Evolutionary conservation across 2,888 invertebrate genomes (phyloP).

Genomic region (Brassicogethes aeneus): DNA sequence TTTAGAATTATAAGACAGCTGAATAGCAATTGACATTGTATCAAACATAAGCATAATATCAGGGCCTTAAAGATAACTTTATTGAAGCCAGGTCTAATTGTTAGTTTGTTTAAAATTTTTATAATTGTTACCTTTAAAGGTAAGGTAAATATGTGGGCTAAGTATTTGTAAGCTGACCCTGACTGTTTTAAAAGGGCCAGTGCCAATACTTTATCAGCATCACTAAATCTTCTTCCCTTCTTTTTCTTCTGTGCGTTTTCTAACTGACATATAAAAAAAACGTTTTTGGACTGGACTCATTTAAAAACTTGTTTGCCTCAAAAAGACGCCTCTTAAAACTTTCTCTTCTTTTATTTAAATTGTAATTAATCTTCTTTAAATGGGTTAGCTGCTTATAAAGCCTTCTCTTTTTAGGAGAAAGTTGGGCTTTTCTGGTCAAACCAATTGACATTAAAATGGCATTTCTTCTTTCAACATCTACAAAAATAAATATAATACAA

Average conservation of each 20-base stretch:
- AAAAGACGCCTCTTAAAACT: too few relatives aligned
- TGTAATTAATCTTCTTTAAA: too few relatives aligned
- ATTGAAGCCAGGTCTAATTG: conserved; percentile 1
- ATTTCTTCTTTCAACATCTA: too few relatives aligned
- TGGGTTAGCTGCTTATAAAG: too few relatives aligned
- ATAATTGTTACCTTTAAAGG: neutral
- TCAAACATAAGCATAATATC: conserved; percentile 14
- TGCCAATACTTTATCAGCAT: conserved; percentile 20
- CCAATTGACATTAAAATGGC: too few relatives aligned
- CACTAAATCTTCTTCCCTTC: conserved; percentile 14
- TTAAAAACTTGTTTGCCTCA: too few relatives aligned
- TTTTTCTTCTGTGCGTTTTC: conserved; percentile 10
- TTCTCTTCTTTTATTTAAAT: too few relatives aligned
- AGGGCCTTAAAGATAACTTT: conserved; percentile 5
- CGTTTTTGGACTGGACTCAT: neutral
- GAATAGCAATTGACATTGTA: conserved; percentile 1
- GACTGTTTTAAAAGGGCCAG: conserved; percentile 16
- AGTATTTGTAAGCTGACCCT: conserved; percentile 13
- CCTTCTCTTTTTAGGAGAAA: too few relatives aligned
- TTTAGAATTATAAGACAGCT: conserved; percentile 1
- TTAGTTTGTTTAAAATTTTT: neutral
- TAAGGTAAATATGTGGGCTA: conserved; percentile 9
- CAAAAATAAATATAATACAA: too few relatives aligned
- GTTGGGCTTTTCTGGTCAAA: too few relatives aligned
- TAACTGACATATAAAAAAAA: conserved; percentile 8